These are phyloP conservation scores for Ophion ellenae DNA, from an alignment of 2,888 invertebrate species.

Conservation along the genomic window DNA sequence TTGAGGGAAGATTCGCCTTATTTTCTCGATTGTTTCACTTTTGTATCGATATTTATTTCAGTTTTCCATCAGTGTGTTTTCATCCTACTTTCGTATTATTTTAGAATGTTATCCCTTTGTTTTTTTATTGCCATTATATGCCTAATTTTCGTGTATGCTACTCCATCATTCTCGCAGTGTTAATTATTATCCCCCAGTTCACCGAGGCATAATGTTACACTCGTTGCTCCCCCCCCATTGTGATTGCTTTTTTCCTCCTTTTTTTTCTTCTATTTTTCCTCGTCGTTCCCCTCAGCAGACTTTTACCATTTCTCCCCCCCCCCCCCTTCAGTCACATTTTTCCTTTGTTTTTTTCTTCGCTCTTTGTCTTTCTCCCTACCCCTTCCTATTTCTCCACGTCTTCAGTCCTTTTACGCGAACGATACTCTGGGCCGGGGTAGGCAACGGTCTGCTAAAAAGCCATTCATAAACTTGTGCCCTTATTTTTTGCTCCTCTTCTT, in stretches of 20 bases:
- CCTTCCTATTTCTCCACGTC: neutral
- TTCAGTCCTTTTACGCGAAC: neutral
- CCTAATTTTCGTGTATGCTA: neutral
- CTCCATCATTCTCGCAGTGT: neutral
- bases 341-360: neutral
- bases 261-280: neutral
- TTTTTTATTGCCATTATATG: neutral
- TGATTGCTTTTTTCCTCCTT: neutral
- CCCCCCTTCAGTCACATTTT: neutral
- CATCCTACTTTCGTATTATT: neutral
- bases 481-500: neutral
- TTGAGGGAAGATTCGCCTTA: too few relatives aligned
- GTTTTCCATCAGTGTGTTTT: neutral
- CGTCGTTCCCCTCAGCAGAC: neutral
- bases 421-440: neutral
- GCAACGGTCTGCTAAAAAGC: neutral
- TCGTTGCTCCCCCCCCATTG: neutral
- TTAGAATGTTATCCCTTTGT: neutral
- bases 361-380: neutral
- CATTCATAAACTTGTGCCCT: neutral
- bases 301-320: neutral
- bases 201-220: neutral
- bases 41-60: neutral
- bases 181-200: neutral
- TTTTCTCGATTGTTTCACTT: neutral